Conservation (phyloP, 2,888 invertebrate genomes). For the Sinopyrophorus schimmeli region DNA sequence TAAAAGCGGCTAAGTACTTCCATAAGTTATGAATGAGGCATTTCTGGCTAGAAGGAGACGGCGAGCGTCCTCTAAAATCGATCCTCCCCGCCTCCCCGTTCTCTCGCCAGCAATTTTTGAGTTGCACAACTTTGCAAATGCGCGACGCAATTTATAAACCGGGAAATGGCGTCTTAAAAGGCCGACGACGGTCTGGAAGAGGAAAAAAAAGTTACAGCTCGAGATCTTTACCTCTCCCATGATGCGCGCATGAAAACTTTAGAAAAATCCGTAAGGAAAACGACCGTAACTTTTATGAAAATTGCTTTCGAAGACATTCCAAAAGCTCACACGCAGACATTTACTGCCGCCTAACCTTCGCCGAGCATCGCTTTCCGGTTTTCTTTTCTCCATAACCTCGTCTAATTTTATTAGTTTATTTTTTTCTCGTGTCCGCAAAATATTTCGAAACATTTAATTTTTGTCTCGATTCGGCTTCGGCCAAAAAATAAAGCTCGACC, state of each 20-base stretch:
- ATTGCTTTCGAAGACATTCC: neutral
- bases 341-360: conserved; percentile 3
- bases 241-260: conserved; percentile 10
- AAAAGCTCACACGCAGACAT: conserved; percentile 1
- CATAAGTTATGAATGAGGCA: conserved; percentile 34
- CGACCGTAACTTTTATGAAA: conserved; percentile 9
- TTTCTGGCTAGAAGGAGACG: conserved; percentile 29
- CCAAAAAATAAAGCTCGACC: too few species aligned
- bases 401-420: too few species aligned
- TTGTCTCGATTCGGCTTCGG: too few species aligned
- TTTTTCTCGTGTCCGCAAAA: too few species aligned
- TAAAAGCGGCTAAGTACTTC: conserved; percentile 24
- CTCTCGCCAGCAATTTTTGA: conserved; percentile 26
- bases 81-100: too few species aligned
- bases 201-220: neutral
- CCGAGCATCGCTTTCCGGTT: too few species aligned
- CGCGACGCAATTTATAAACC: conserved; percentile 15
- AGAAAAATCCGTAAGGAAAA: conserved; percentile 10
- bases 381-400: too few species aligned
- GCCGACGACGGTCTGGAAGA: conserved; percentile 4
- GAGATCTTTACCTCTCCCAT: conserved; percentile 7
- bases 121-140: conserved; percentile 12
- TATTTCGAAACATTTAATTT: too few species aligned
- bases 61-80: too few species aligned
- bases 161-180: conserved; percentile 9